Evolutionary conservation across 2,113 vertebrate genomes (phyloP), one percentile per base, ranked within the genome.

Genomic region (Naja naja): DNA sequence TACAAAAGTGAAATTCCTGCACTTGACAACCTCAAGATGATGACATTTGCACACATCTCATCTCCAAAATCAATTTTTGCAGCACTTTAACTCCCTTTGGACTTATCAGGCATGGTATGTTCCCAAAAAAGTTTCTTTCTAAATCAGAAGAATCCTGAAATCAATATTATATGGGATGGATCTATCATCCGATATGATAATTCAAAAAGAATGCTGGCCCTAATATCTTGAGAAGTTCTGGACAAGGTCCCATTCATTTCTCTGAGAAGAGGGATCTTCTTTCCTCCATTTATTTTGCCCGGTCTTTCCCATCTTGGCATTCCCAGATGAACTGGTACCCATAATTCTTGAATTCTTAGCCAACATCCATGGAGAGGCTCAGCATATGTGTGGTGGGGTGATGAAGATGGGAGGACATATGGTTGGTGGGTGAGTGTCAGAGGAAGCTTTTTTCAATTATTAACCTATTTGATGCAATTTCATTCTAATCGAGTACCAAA

Each of bases 51-150:
- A 91, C 74, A 88, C 85, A 56, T 14, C 93, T 95, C 88, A 23
- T 52, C 16, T 49, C 27, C 93, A 85, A 85, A 25, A 69, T 25
- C 81, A 45, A 16, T 25, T 0, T 43, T 56, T 12, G 0, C 0
- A 69, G 87, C 0, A 0, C 20, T 58, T 60, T 52, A 39, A n/a
- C 20, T 91, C 11, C 27, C 27, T 43, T 8, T 8, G 60, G 86
- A 45, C 22, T 55, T 18, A 7, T 8, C 4, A 0, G 0, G 0
- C 3, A 0, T 0, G 10, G 18, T 25, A 45, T 58, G 47, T 89
- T 89, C 89, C 89, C 0, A 4, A 11, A 27, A 81, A 0, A 39
- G 45, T 22, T 93, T 87, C 91, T 88, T 58, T 88, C 88, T 91
- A 39, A 81, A 90, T 64, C 89, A 49, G 0, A 3, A 34, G 81